Base-by-base conservation (phyloP, 2,113 vertebrate genomes). In the Myrmecobius fasciatus region DNA sequence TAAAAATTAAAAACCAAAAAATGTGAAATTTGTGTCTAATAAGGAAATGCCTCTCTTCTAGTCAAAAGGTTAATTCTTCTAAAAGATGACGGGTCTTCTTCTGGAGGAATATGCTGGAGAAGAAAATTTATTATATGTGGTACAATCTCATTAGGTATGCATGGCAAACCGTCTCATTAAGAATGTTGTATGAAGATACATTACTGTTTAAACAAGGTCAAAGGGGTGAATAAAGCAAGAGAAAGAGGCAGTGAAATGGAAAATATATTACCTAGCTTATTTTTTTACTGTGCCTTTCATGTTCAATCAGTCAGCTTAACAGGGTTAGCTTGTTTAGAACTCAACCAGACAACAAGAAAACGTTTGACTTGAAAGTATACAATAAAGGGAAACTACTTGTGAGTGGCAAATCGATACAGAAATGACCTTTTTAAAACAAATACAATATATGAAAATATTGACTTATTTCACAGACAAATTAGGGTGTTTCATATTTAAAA, bases 81-180 rank as follows among this genome's bases (percentile, higher is more conserved):
- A 93, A 94, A 53, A 96, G 94, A 53, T 91, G 75, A 89, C n/a
- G 92, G 75, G 75, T 93, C 26, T 92, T 94, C 90, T 54, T 53
- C 92, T 90, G 53, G 96, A 43, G 92, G 93, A 93, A 52, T 90
- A 92, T 25, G n/a, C 91, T 31, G 3, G 46, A 90, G 89, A 47
- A 93, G 91, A 95, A 91, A 91, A 92, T 96, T 96, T 94, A 95
- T 94, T 94, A 52, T 93, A 83, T 0, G 11, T 93, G 92, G 95
- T 88, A 91, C 0, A 7, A 56, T 92, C 94, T 97, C 95, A 95
- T 24, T 97, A 95, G 89, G 89, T 53, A 95, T 91, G 92, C 83
- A 53, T 90, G 93, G 96, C 95, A 97, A 96, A 96, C 36, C 93
- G 95, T 51, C 95, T 97, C 95, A 97, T 98, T 97, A 97, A 51